Conservation (phyloP, 2,113 vertebrate species). For the Cynopterus brachyotis region DNA sequence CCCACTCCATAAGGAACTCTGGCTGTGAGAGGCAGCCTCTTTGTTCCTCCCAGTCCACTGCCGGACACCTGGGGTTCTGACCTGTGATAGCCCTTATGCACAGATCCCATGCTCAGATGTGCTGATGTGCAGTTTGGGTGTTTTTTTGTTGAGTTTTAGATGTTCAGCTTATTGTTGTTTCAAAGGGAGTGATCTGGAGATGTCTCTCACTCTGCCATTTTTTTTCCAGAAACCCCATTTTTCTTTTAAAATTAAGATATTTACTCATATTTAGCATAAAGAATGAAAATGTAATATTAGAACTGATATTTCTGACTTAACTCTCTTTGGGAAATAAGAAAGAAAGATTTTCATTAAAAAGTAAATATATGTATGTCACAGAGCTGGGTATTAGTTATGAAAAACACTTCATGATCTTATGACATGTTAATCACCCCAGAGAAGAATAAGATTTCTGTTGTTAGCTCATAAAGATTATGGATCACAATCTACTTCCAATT, state of each 20-base stretch:
- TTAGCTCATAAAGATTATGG: slow-evolving; percentile 63
- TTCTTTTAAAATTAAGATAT: slow-evolving; percentile 42
- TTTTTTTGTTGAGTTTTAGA: too few species aligned
- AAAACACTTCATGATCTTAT: slow-evolving; percentile 9
- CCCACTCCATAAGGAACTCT: too few species aligned
- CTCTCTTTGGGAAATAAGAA: not conserved
- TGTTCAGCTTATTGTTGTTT: too few species aligned
- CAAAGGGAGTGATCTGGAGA: too few species aligned
- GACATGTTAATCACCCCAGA: slow-evolving; percentile 44
- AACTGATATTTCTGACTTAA: slow-evolving; percentile 32
- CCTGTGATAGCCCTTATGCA: too few species aligned
- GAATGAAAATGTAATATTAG: slow-evolving; percentile 44
- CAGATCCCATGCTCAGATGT: too few species aligned
- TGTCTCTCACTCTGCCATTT: not conserved
- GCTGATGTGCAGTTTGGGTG: too few species aligned
- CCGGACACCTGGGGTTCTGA: too few species aligned
- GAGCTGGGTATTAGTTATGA: slow-evolving; percentile 57
- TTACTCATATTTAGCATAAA: slow-evolving; percentile 67
- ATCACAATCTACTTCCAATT: slow-evolving; percentile 68
- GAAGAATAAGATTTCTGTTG: slow-evolving; percentile 63
- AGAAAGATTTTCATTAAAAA: slow-evolving; percentile 5
- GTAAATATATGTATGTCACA: not conserved
- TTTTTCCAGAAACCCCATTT: not conserved
- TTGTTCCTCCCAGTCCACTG: too few species aligned
- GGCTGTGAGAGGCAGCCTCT: too few species aligned